Conservation (phyloP, 2,888 invertebrate species). For the Dolichopus griseipennis region DNA sequence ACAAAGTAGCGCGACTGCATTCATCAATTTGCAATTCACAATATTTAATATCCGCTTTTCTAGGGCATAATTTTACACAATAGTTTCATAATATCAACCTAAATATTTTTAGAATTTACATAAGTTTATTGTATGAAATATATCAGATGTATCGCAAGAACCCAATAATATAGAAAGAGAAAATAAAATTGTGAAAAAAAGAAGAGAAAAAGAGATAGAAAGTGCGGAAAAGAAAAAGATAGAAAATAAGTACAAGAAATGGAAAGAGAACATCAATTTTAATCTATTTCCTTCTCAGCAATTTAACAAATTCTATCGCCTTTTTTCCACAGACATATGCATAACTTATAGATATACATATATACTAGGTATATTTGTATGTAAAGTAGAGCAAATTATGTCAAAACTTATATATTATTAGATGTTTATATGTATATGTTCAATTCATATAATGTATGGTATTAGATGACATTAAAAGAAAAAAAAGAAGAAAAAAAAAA, state of each 20-base stretch:
- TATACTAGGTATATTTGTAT: not conserved
- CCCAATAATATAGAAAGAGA: not conserved
- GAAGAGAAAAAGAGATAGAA: not conserved
- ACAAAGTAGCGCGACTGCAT: too few species aligned
- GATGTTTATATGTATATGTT: not conserved
- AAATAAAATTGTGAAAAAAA: not conserved
- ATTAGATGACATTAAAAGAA: too few species aligned
- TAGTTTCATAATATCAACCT: too few species aligned
- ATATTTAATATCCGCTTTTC: too few species aligned
- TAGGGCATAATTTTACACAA: too few species aligned
- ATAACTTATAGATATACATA: not conserved
- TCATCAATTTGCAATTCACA: too few species aligned
- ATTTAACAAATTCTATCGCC: not conserved
- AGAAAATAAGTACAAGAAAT: not conserved
- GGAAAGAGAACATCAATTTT: not conserved
- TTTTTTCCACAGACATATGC: not conserved
- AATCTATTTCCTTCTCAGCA: conserved; percentile 6
- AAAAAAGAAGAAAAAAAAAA: too few species aligned
- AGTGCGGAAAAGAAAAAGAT: too few species aligned
- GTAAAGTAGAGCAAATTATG: not conserved
- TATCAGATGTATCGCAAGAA: too few species aligned
- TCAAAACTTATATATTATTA: too few species aligned
- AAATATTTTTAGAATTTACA: too few species aligned
- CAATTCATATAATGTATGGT: not conserved
- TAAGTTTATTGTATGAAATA: too few species aligned